Evolutionary conservation across 2,888 invertebrate species (phyloP).

Genomic region (Laothoe populi): DNA sequence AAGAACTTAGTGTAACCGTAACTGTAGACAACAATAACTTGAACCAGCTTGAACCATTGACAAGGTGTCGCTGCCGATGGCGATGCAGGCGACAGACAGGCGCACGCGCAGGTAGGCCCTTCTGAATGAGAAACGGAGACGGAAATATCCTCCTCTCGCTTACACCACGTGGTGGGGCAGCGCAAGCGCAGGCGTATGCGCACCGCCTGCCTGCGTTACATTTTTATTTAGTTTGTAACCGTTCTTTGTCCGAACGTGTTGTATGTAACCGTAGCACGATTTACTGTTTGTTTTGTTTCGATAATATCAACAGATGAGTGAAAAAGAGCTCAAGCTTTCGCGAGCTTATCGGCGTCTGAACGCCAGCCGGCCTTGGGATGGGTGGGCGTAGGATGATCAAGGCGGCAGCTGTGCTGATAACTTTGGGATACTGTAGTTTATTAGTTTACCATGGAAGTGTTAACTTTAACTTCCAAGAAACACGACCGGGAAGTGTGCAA

Average conservation of each 20-base stretch:
- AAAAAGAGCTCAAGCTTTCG: constrained; percentile 63
- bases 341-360: constrained; percentile 67
- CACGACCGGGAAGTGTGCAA: constrained; percentile 71
- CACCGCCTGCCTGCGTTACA: constrained; percentile 78
- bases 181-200: constrained; percentile 73
- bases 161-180: constrained; percentile 78
- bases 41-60: constrained; percentile 80
- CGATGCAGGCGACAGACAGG: constrained; percentile 65
- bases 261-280: constrained; percentile 46
- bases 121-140: constrained; percentile 48
- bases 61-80: constrained; percentile 76
- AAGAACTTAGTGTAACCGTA: constrained; percentile 40
- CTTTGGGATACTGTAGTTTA: constrained; percentile 85
- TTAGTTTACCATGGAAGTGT: constrained; percentile 86
- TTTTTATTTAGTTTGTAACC: constrained; percentile 84
- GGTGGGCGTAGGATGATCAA: constrained; percentile 77
- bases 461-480: constrained; percentile 79
- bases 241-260: constrained; percentile 60
- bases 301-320: constrained; percentile 78
- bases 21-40: constrained; percentile 70
- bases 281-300: constrained; percentile 68
- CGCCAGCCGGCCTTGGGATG: constrained; percentile 75
- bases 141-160: constrained; percentile 53
- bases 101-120: constrained; percentile 81
- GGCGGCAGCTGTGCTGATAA: constrained; percentile 79